Conservation (phyloP, 2,113 vertebrate species). For the Myrmophylax atrothorax region DNA sequence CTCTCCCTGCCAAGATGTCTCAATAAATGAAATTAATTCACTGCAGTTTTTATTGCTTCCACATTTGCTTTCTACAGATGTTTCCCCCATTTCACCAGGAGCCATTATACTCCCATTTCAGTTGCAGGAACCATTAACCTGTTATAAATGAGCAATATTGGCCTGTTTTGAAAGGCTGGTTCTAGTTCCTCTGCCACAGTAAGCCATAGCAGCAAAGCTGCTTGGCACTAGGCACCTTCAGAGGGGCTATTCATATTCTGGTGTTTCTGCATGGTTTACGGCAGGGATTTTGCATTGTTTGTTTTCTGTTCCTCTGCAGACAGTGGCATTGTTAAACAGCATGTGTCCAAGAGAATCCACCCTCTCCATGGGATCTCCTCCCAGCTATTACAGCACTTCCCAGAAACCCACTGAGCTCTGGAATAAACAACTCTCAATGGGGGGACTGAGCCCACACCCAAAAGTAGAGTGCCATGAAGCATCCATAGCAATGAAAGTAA, state of each 20-base stretch:
- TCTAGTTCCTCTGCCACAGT: constrained; percentile 38
- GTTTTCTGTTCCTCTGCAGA: constrained; percentile 52
- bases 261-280: constrained; percentile 62
- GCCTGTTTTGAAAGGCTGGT: constrained; percentile 18
- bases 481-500: constrained; percentile 62
- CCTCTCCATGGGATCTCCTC: constrained; percentile 60
- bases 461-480: constrained; percentile 41
- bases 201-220: constrained; percentile 34
- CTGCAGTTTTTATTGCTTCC: constrained; percentile 16
- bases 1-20: neutral
- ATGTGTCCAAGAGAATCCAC: constrained; percentile 36
- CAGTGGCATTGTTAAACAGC: constrained; percentile 60
- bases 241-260: constrained; percentile 46
- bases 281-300: constrained; percentile 51
- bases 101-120: neutral
- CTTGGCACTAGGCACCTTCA: constrained; percentile 15
- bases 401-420: constrained; percentile 57
- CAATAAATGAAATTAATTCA: constrained; percentile 15
- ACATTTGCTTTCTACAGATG: constrained; percentile 29
- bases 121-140: constrained; percentile 60
- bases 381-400: constrained; percentile 64
- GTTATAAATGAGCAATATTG: constrained; percentile 13
- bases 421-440: constrained; percentile 59
- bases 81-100: constrained; percentile 26
- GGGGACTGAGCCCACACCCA: constrained; percentile 52